phyloP scores from a whole-genome alignment of 1,140 invertebrate species.

The Macrobrachium nipponense region DNA sequence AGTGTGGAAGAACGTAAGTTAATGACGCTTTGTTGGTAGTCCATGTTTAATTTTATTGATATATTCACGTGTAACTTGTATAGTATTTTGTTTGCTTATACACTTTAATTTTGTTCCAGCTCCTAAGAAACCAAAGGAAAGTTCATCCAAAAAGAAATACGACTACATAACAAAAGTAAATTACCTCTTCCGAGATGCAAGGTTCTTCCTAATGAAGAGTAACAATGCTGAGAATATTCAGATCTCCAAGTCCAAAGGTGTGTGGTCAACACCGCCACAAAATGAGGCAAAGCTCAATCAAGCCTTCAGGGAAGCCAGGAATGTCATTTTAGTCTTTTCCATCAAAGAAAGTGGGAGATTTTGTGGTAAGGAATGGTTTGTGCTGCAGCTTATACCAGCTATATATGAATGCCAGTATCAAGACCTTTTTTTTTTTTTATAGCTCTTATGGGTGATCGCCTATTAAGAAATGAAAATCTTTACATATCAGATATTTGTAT shows the following conservation, averaged over 20 bases:
- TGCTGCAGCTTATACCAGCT: not conserved
- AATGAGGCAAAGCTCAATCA: constrained; percentile 97
- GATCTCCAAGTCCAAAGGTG: constrained; percentile 93
- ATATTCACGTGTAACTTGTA: too few relatives aligned
- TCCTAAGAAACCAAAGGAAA: constrained; percentile 1
- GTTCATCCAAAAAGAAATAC: constrained; percentile 63
- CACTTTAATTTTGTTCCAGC: not conserved
- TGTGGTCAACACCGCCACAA: constrained; percentile 97
- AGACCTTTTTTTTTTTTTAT: not conserved
- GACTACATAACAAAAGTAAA: constrained; percentile 91
- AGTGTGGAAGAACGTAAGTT: constrained; percentile 13
- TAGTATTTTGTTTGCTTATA: too few relatives aligned
- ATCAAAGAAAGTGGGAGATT: constrained; percentile 96
- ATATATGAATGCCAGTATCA: not conserved
- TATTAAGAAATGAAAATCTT: too few relatives aligned
- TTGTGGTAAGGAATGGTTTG: constrained; percentile 69
- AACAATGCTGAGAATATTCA: constrained; percentile 98
- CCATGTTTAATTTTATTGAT: too few relatives aligned
- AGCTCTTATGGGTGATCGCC: too few relatives aligned
- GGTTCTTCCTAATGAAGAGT: constrained; percentile 98
- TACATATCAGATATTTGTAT: too few relatives aligned
- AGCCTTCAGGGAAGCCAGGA: constrained; percentile 90
- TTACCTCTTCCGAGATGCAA: constrained; percentile 93
- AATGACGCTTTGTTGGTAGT: too few relatives aligned
- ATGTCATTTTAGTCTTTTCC: constrained; percentile 96